Evolutionary conservation across 2,888 invertebrate genomes (phyloP).

Genomic region (Scaptomyza tumidula): DNA sequence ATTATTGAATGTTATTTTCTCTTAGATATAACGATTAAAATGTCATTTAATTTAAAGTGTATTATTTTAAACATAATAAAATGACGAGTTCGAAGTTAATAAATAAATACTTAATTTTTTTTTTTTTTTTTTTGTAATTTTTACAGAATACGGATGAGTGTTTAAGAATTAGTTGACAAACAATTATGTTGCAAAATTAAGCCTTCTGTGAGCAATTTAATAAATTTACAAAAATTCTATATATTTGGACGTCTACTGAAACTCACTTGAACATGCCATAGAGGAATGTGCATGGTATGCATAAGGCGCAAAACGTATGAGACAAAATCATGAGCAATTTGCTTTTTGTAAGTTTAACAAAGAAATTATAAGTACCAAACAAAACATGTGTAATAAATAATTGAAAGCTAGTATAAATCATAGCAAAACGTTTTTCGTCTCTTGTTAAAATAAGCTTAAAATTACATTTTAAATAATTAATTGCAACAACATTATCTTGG

Average conservation of each 20-base stretch:
- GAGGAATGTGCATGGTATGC: slow-evolving; percentile 38
- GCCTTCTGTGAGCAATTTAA: slow-evolving; percentile 50
- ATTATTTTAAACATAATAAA: slow-evolving; percentile 42
- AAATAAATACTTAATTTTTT: slow-evolving; percentile 46
- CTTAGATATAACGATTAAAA: slow-evolving; percentile 32
- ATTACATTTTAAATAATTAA: slow-evolving; percentile 25
- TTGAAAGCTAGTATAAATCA: slow-evolving; percentile 28
- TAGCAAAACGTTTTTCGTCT: slow-evolving; percentile 50
- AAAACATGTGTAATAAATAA: slow-evolving; percentile 39
- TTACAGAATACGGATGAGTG: slow-evolving; percentile 28
- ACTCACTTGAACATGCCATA: slow-evolving; percentile 36
- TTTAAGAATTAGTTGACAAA: slow-evolving; percentile 54
- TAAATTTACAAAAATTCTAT: slow-evolving; percentile 14
- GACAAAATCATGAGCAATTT: slow-evolving; percentile 13
- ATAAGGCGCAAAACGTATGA: slow-evolving; percentile 22
- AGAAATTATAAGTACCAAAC: slow-evolving; percentile 38
- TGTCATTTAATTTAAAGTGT: slow-evolving; percentile 40
- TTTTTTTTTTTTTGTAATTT: slow-evolving; percentile 14
- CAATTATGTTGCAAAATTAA: slow-evolving; percentile 70
- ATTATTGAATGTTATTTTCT: slow-evolving; percentile 18
- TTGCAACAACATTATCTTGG: slow-evolving; percentile 32
- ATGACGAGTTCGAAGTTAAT: slow-evolving; percentile 26
- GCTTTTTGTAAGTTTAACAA: slow-evolving; percentile 36
- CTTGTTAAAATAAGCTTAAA: slow-evolving; percentile 40
- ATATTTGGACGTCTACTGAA: slow-evolving; percentile 30